Conservation (phyloP, 2,888 invertebrate species). For the Campoplex capitator region DNA sequence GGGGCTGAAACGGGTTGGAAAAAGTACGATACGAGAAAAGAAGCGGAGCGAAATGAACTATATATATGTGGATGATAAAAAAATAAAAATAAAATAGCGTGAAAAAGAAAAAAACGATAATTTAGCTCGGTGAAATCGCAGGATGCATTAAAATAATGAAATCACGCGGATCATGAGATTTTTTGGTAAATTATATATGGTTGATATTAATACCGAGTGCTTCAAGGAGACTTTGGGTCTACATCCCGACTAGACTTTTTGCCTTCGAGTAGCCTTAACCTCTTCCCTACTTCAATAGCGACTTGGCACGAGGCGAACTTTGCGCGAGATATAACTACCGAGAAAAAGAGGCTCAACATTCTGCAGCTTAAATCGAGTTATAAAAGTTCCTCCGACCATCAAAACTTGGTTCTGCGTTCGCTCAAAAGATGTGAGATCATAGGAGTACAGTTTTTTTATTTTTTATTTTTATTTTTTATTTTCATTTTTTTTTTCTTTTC, state of each 20-base stretch:
- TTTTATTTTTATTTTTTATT: background rate
- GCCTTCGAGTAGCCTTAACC: constrained; percentile 56
- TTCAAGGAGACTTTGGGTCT: constrained; percentile 67
- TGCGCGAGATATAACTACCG: constrained; percentile 26
- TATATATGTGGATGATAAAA: background rate
- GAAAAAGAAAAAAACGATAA: background rate
- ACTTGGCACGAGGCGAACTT: constrained; percentile 34
- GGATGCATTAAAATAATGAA: background rate
- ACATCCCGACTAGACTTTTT: constrained; percentile 64
- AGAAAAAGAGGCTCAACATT: constrained; percentile 27
- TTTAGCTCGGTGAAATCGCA: background rate
- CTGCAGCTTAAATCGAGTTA: constrained; percentile 16
- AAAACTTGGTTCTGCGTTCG: background rate
- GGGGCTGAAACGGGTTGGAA: constrained; percentile 18
- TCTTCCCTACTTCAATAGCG: constrained; percentile 24
- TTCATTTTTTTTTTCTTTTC: background rate
- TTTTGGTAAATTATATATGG: constrained; percentile 2
- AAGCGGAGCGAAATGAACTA: constrained; percentile 1
- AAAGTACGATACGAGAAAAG: constrained; percentile 26
- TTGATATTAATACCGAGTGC: constrained; percentile 69
- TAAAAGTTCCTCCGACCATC: constrained; percentile 5
- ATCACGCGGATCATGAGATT: constrained; percentile 16
- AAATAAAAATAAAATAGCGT: background rate
- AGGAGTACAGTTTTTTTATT: background rate
- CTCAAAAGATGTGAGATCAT: background rate